These are phyloP conservation scores for Parazoanthus atlanticus DNA, from an alignment of 92 coral and sea anemone genomes.

Conservation along the genomic window DNA sequence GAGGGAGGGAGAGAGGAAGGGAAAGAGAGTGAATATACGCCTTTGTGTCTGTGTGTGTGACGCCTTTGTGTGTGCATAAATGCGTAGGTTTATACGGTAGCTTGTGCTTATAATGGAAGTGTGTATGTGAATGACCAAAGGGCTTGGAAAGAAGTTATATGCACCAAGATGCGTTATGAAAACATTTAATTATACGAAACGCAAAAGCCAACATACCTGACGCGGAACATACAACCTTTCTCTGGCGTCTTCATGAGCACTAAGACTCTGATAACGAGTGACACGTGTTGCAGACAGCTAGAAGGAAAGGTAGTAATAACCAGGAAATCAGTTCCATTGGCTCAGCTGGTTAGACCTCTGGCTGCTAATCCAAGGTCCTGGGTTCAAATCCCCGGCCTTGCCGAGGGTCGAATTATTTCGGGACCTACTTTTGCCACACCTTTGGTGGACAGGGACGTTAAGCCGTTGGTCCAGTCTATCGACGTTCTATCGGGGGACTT, in stretches of 20 bases:
- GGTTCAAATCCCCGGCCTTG: too few relatives aligned
- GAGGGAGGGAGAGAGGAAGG: too few relatives aligned
- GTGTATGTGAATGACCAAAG: too few relatives aligned
- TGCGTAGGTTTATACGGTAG: too few relatives aligned
- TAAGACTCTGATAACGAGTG: constrained; percentile 74
- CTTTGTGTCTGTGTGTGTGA: background rate
- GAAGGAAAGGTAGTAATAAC: background rate
- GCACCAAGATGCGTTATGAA: background rate
- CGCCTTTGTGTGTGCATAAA: background rate
- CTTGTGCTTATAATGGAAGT: background rate
- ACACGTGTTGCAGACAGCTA: constrained; percentile 80
- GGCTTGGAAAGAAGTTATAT: too few relatives aligned
- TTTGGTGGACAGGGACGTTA: too few relatives aligned
- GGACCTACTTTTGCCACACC: too few relatives aligned
- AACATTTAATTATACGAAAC: background rate
- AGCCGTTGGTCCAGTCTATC: too few relatives aligned
- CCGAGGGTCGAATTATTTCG: too few relatives aligned
- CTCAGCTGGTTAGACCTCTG: too few relatives aligned
- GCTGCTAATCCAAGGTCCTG: too few relatives aligned
- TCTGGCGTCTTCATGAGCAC: constrained; percentile 54
- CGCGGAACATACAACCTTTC: constrained; percentile 60
- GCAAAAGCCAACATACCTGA: constrained; percentile 50
- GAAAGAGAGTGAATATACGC: background rate
- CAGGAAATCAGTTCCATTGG: background rate
- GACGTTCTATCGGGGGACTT: too few relatives aligned